Base-by-base conservation (phyloP, 2,888 invertebrate genomes). In the Athripsodes cinereus region DNA sequence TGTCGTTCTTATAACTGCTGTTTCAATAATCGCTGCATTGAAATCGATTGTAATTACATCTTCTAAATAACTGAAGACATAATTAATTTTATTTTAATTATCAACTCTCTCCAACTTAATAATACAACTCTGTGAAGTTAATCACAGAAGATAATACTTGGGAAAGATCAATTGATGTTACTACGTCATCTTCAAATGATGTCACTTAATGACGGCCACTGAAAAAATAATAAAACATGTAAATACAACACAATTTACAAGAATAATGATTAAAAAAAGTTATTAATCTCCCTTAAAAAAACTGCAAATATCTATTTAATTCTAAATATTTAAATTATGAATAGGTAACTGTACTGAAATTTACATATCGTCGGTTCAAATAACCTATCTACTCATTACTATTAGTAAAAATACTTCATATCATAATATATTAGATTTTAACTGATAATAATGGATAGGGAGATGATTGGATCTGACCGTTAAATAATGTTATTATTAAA, bases 1-100 rank as follows among this genome's bases (percentile, higher is more conserved):
- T 26, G 26, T 26, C 26, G n/a, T n/a, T n/a, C n/a, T n/a, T n/a
- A n/a, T n/a, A n/a, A n/a, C n/a, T n/a, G n/a, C n/a, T n/a, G n/a
- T n/a, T n/a, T n/a, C n/a, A n/a, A n/a, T n/a, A n/a, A n/a, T n/a
- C n/a, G 26, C 26, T 26, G 26, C 26, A 26, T 26, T 26, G 3
- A 26, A 26, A 26, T 26, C 26, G 16, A 40, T 40, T 2, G 13
- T 16, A 40, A n/a, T 40, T 16, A 40, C 40, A 16, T 55, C 59
- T 55, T 62, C 62, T 26, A 57, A 59, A 59, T 22, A 62, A 62
- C 62, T 55, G 62, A 62, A 57, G 57, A 48, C 62, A 59, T 44
- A n/a, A n/a, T n/a, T 16, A 40, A 40, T 40, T 40, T 40, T 8
- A n/a, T n/a, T 13, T n/a, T n/a, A 40, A 40, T 40, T 40, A 40